Evolutionary conservation across 2,797 vertebrate species (phyloP).

Genomic region (Parauchenoglanis ngamensis): DNA sequence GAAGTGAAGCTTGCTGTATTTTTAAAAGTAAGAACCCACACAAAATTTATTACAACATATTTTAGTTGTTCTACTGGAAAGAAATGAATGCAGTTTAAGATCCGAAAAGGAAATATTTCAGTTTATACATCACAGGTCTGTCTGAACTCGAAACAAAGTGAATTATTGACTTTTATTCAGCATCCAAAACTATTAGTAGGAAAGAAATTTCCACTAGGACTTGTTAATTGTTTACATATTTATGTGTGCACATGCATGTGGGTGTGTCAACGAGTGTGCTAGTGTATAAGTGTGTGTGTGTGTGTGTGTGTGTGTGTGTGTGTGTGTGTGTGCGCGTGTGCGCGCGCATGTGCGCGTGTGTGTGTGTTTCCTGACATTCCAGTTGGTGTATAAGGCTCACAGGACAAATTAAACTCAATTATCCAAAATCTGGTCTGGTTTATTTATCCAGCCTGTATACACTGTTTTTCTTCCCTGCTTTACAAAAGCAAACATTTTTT

Average conservation of each 20-base stretch:
- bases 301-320: slow-evolving; percentile 19
- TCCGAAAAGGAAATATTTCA: neutral
- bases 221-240: slow-evolving; percentile 7
- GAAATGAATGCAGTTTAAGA: neutral
- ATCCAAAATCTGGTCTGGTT: slow-evolving; percentile 21
- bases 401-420: slow-evolving; percentile 48
- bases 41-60: neutral
- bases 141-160: neutral
- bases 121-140: neutral
- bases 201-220: neutral
- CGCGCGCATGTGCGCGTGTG: slow-evolving; percentile 13
- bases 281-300: slow-evolving; percentile 13
- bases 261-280: neutral
- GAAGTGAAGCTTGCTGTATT: neutral
- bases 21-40: neutral
- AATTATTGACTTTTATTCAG: neutral
- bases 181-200: neutral
- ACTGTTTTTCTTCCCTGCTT: neutral
- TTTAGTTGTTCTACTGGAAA: neutral
- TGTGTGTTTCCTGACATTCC: slow-evolving; percentile 1
- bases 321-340: neutral
- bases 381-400: slow-evolving; percentile 42
- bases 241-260: slow-evolving; percentile 2
- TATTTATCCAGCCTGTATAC: slow-evolving; percentile 22
- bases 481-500: slow-evolving; percentile 3